phyloP scores from a whole-genome alignment of 2,797 vertebrate genomes.

The Chelon labrosus region DNA sequence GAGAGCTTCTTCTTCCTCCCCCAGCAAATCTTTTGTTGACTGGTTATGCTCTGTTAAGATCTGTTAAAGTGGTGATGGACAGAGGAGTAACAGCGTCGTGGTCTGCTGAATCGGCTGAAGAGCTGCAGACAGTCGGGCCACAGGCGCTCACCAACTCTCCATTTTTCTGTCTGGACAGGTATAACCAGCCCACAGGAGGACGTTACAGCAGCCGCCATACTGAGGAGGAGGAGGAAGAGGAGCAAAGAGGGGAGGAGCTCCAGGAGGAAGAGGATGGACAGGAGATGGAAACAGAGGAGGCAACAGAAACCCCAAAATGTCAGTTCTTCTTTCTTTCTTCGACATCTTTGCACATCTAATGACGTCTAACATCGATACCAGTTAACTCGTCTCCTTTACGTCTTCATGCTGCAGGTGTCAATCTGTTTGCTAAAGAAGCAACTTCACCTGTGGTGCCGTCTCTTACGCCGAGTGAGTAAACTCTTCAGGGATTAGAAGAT shows the following conservation, averaged over 20 bases:
- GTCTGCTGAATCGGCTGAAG: too few relatives aligned
- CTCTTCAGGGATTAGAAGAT: not conserved
- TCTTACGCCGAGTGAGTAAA: slow-evolving; percentile 84
- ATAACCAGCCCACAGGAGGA: slow-evolving; percentile 54
- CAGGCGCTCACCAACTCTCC: too few relatives aligned
- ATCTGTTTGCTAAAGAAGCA: slow-evolving; percentile 82
- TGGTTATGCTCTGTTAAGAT: too few relatives aligned
- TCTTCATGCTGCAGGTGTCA: slow-evolving; percentile 76
- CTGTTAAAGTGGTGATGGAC: too few relatives aligned
- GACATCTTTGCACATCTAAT: not conserved
- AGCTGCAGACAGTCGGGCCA: too few relatives aligned
- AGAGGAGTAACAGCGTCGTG: too few relatives aligned
- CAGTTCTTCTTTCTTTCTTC: slow-evolving; percentile 44
- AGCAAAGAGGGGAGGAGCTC: slow-evolving; percentile 56
- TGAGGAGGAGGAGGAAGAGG: slow-evolving; percentile 74
- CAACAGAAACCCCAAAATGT: slow-evolving; percentile 79
- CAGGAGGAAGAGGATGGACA: slow-evolving; percentile 61
- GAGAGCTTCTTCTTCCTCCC: too few relatives aligned
- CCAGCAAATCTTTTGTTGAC: too few relatives aligned
- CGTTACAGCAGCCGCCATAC: slow-evolving; percentile 35
- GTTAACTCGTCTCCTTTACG: not conserved
- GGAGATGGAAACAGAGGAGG: slow-evolving; percentile 77
- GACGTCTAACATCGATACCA: not conserved
- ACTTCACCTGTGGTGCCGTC: slow-evolving; percentile 74
- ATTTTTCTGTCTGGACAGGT: slow-evolving; percentile 61